Evolutionary conservation across 2,888 invertebrate genomes (phyloP).

Genomic region (Pecten maximus): DNA sequence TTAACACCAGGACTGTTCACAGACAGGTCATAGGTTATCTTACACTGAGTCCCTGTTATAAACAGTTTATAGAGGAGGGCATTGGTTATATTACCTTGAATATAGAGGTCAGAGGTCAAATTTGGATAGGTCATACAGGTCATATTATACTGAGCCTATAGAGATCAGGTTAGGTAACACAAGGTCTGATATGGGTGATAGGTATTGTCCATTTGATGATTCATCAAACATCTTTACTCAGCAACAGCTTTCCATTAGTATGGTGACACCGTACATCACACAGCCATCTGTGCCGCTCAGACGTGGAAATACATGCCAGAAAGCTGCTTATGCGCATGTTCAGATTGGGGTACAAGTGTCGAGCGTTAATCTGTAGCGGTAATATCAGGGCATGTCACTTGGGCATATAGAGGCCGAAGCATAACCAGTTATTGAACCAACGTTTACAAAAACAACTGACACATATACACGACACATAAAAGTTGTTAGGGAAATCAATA

Average conservation of each 20-base stretch:
- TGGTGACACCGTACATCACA: constrained; percentile 20
- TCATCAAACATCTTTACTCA: not conserved
- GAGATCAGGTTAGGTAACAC: not conserved
- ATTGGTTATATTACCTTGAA: too few species aligned
- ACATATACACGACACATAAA: constrained; percentile 31
- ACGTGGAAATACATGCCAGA: not conserved
- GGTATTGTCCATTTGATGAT: not conserved
- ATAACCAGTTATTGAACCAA: constrained; percentile 26
- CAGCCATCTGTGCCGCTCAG: not conserved
- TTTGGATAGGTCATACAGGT: too few species aligned
- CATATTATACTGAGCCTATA: not conserved
- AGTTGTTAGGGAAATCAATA: constrained; percentile 24
- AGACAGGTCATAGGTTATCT: too few species aligned
- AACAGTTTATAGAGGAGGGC: too few species aligned
- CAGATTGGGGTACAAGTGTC: constrained; percentile 32
- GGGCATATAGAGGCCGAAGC: constrained; percentile 11
- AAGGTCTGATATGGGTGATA: constrained; percentile 1
- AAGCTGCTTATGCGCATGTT: constrained; percentile 21
- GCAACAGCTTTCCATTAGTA: constrained; percentile 33
- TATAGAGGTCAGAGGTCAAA: too few species aligned
- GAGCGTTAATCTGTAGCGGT: constrained; percentile 26
- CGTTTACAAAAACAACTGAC: constrained; percentile 32
- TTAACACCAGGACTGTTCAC: too few species aligned
- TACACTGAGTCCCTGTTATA: too few species aligned
- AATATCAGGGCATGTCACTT: constrained; percentile 27